Conservation (phyloP, 1,140 invertebrate species). For the Caenorhabditis brenneri region DNA sequence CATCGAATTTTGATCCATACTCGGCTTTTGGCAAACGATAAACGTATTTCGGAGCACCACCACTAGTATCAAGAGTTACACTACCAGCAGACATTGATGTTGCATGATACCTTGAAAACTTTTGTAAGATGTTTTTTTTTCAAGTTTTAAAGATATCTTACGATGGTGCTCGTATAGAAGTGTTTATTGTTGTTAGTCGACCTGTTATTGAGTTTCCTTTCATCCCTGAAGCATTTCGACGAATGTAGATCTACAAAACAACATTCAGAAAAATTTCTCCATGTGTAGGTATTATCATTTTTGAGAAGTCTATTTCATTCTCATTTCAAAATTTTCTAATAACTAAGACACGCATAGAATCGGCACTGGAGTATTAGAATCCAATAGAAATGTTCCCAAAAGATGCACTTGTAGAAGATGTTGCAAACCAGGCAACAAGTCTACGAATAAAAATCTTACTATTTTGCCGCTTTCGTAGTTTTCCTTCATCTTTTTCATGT, state of each 20-base stretch:
- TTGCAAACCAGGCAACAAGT: no score
- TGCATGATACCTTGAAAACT: not conserved
- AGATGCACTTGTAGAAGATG: no score
- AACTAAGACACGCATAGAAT: no score
- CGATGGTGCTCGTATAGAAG: slow-evolving; percentile 15
- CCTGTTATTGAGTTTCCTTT: not conserved
- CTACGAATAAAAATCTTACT: not conserved
- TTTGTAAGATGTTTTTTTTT: not conserved
- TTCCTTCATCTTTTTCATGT: slow-evolving; percentile 35
- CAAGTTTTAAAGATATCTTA: not conserved
- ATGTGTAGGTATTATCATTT: no score
- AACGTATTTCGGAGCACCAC: slow-evolving; percentile 4
- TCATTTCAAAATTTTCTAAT: no score
- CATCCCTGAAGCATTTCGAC: not conserved
- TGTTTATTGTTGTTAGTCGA: slow-evolving; percentile 5
- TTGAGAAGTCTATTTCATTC: no score
- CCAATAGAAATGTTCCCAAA: no score
- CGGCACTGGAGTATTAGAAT: no score
- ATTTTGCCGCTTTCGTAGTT: slow-evolving; percentile 22
- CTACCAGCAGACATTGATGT: slow-evolving; percentile 26
- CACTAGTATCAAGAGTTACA: slow-evolving; percentile 23
- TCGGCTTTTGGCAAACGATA: slow-evolving; percentile 14
- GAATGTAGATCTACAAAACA: slow-evolving; percentile 15
- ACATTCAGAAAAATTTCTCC: no score
- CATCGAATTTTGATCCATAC: not conserved